phyloP scores from a whole-genome alignment of 2,888 invertebrate genomes.

The Callosobruchus maculatus region DNA sequence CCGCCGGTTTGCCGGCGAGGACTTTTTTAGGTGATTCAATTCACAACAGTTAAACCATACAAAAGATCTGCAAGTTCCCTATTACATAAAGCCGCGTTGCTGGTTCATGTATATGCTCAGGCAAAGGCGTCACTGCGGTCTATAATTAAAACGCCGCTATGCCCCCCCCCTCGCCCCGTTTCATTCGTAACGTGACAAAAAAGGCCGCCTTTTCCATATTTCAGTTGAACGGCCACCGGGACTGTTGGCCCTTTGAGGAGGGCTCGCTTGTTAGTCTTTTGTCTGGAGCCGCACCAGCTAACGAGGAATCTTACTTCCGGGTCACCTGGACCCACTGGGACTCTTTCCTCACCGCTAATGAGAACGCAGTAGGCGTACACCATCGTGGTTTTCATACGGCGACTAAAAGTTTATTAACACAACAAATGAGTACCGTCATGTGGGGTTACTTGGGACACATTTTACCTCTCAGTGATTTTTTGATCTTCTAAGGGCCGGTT shows the following conservation, averaged over 20 bases:
- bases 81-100: too few species aligned
- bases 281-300: neutral
- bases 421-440: too few species aligned
- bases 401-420: too few species aligned
- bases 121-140: neutral
- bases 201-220: neutral
- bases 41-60: too few species aligned
- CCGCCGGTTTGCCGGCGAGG: too few species aligned
- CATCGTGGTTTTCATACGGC: too few species aligned
- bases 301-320: neutral
- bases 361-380: neutral
- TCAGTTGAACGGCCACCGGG: neutral
- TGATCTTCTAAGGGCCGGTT: too few species aligned
- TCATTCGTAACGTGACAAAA: neutral
- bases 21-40: too few species aligned
- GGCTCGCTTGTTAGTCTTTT: neutral
- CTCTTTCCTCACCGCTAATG: neutral
- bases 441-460: too few species aligned
- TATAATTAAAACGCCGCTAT: neutral
- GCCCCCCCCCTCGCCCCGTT: neutral
- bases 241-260: neutral
- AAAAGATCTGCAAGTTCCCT: too few species aligned
- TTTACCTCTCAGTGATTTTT: too few species aligned
- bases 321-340: neutral
- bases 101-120: too few species aligned